phyloP scores from a whole-genome alignment of 2,113 vertebrate species.

The Apteryx owenii region DNA sequence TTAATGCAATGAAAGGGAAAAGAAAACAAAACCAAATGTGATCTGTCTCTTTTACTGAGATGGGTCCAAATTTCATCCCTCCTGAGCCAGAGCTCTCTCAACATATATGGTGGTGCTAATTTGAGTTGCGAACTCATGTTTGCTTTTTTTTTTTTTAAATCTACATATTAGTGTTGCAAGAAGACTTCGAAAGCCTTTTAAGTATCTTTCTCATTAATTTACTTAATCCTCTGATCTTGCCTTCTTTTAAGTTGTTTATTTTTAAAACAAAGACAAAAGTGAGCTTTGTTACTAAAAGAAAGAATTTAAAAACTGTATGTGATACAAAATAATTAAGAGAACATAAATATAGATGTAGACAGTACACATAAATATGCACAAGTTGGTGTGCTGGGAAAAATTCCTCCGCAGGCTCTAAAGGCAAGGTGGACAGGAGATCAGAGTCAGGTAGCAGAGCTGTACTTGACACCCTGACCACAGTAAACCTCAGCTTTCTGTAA shows the following conservation, averaged over 20 bases:
- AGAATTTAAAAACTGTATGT: slow-evolving; percentile 33
- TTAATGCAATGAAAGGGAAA: neutral
- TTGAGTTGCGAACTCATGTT: slow-evolving; percentile 40
- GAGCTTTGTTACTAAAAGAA: slow-evolving; percentile 66
- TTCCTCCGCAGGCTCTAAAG: neutral
- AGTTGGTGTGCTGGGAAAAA: neutral
- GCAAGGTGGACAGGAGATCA: neutral
- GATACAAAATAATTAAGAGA: slow-evolving; percentile 64
- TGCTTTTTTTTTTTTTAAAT: slow-evolving; percentile 25
- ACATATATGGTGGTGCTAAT: slow-evolving; percentile 34
- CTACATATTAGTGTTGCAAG: slow-evolving; percentile 48
- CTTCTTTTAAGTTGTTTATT: slow-evolving; percentile 70
- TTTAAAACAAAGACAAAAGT: slow-evolving; percentile 67
- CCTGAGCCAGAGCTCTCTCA: neutral
- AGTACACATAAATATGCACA: neutral
- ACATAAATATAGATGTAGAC: slow-evolving; percentile 19
- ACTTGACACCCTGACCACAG: neutral
- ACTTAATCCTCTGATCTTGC: slow-evolving; percentile 72
- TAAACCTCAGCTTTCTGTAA: neutral
- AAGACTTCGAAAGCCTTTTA: slow-evolving; percentile 69
- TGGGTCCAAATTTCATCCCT: neutral
- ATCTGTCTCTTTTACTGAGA: neutral
- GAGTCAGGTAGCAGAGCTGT: neutral
- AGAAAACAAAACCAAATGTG: neutral
- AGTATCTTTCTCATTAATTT: slow-evolving; percentile 73